A percentile compares a stretch with the other conserved stretches of the same genome.
These are phyloP conservation scores for Drosophila ananassae DNA, from an alignment of 1,140 invertebrate species.

Conservation along the genomic window DNA sequence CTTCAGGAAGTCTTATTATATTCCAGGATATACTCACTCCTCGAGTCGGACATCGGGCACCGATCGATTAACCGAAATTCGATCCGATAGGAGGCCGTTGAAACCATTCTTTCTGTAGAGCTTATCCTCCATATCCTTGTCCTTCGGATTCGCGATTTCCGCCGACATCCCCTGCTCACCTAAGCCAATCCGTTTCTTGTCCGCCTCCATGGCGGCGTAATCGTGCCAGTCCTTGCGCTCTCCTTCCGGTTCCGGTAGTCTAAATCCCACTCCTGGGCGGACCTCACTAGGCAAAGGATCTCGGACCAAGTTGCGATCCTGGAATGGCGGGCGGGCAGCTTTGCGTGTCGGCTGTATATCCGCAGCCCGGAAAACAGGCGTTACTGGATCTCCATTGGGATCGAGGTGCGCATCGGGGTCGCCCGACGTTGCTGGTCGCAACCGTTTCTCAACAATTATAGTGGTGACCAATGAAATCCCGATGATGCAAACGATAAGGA, in stretches of 20 bases:
- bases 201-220: slow-evolving; percentile 86
- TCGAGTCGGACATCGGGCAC: slow-evolving; percentile 90
- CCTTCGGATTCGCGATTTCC: slow-evolving; percentile 71
- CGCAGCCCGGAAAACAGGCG: slow-evolving; percentile 39
- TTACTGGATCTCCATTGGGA: slow-evolving; percentile 70
- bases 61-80: slow-evolving; percentile 90
- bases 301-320: slow-evolving; percentile 51
- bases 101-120: slow-evolving; percentile 92
- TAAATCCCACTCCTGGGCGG: slow-evolving; percentile 8
- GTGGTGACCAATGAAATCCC: slow-evolving; percentile 65
- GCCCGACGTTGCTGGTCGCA: not conserved
- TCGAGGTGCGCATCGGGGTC: slow-evolving; percentile 43
- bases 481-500: slow-evolving; percentile 44
- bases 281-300: slow-evolving; percentile 1
- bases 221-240: slow-evolving; percentile 90
- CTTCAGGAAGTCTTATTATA: no score
- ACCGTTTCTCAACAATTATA: slow-evolving; percentile 65
- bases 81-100: slow-evolving; percentile 91
- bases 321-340: slow-evolving; percentile 56
- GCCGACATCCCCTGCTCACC: slow-evolving; percentile 90
- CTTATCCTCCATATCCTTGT: slow-evolving; percentile 85
- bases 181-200: slow-evolving; percentile 85
- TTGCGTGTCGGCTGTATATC: slow-evolving; percentile 33
- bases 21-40: slow-evolving; percentile 84
- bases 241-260: slow-evolving; percentile 55